A percentile compares a stretch with the other conserved stretches of the same genome.
phyloP scores from a whole-genome alignment of 2,888 invertebrate species.

The Hetaerina titia region DNA sequence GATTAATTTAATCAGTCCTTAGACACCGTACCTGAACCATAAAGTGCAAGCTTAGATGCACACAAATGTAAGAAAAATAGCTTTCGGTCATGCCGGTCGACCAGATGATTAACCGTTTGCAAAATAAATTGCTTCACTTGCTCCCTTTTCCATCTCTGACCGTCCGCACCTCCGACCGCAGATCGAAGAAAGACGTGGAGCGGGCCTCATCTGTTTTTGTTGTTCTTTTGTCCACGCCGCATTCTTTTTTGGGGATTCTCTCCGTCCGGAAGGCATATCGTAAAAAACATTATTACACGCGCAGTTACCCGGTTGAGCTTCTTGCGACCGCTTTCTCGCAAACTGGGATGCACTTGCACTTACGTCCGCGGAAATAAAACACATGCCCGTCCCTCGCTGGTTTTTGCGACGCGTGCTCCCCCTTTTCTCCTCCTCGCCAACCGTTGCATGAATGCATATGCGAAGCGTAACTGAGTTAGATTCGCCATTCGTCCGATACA shows the following conservation, averaged over 20 bases:
- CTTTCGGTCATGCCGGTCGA: too few species aligned
- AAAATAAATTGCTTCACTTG: too few species aligned
- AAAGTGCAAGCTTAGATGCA: too few species aligned
- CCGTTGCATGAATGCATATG: not conserved
- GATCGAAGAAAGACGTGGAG: not conserved
- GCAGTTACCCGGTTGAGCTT: conserved; percentile 5
- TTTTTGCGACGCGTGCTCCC: not conserved
- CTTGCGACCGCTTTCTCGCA: not conserved
- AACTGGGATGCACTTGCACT: not conserved
- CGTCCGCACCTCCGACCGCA: too few species aligned
- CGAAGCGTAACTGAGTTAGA: not conserved
- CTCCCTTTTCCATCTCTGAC: too few species aligned
- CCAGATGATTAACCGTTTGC: too few species aligned
- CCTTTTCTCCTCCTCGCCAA: not conserved
- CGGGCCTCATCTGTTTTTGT: not conserved
- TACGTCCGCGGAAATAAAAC: not conserved
- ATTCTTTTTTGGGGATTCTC: not conserved
- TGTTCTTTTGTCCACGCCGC: not conserved
- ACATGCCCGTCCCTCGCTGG: not conserved
- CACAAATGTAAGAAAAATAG: too few species aligned
- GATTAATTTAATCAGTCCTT: too few species aligned
- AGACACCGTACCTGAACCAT: too few species aligned
- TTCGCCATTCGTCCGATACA: not conserved
- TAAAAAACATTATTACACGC: conserved; percentile 1
- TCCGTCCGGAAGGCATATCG: not conserved